Evolutionary conservation across 2,797 vertebrate species (phyloP), one percentile per base, ranked within the genome.

Genomic region (Smutsia temminckii): DNA sequence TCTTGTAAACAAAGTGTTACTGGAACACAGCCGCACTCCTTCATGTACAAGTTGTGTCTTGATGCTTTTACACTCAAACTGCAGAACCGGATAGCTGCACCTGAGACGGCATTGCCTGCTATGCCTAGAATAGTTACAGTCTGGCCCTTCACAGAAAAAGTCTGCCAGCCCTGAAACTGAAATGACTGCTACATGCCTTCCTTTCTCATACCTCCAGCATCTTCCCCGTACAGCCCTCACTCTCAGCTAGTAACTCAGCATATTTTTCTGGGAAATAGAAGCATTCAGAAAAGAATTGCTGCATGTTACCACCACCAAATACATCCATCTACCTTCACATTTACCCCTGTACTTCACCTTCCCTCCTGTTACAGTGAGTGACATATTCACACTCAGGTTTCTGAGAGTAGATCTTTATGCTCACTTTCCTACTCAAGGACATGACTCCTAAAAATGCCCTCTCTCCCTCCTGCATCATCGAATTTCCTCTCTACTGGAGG

Each of bases 241-340:
- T 92, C 42, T 84, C 25, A 6, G 21, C 20, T 57, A 20, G 49
- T 80, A 72, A 75, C 46, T 51, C 21, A 11, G 25, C 32, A 81
- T 85, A 10, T 61, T 85, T 79, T 83, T n/a, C 32, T 42, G 55
- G 53, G 63, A 81, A 91, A 40, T 51, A 74, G 72, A 88, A 53
- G 40, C 25, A 49, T 69, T 90, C 20, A 18, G 77, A n/a, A 95
- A 59, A 94, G 49, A 87, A 53, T 94, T 63, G 77, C 49, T 55
- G 10, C 14, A 20, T 34, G 40, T 83, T 83, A 32, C 40, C 0
- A 16, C 29, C 16, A 57, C n/a, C 37, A 91, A 29, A 66, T 66
- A 46, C 37, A 25, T 46, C 80, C 46, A 1, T 37, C 25, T 84
- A 20, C 64, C n/a, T 93, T 40, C 18, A 4, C 64, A 16, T 29